A percentile compares a stretch with the other conserved stretches of the same genome.
Conservation (phyloP, 1,140 invertebrate species). For the Camponotus vicinus region DNA sequence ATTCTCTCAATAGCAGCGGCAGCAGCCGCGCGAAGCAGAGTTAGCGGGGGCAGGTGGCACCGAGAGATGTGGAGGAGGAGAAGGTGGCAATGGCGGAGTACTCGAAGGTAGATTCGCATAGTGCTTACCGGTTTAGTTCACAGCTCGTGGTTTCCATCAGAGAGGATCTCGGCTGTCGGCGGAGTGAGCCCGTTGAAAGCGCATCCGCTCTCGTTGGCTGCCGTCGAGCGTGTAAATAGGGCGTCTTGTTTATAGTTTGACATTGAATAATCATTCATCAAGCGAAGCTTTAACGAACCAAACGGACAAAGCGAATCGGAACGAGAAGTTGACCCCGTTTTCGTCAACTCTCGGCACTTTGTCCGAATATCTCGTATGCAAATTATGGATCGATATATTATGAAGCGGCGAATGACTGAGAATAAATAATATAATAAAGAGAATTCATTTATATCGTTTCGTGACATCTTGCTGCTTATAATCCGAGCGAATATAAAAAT, state of each 20-base stretch:
- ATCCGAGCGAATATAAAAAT: background rate
- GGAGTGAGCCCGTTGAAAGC: conserved; percentile 46
- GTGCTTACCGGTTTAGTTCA: conserved; percentile 67
- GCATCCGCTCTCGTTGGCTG: conserved; percentile 46
- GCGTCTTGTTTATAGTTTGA: conserved; percentile 61
- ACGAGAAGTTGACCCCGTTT: conserved; percentile 62
- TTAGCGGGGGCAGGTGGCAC: conserved; percentile 4
- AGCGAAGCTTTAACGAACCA: conserved; percentile 64
- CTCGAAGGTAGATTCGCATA: conserved; percentile 59
- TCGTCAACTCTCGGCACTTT: conserved; percentile 10
- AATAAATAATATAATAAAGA: background rate
- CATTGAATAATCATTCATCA: conserved; percentile 72
- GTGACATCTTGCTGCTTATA: background rate
- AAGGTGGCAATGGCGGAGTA: background rate
- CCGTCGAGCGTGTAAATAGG: conserved; percentile 46
- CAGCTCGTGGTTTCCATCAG: conserved; percentile 51
- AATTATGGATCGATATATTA: conserved; percentile 10
- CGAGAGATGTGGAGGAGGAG: background rate
- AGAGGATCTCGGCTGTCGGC: conserved; percentile 49
- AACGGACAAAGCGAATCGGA: conserved; percentile 57
- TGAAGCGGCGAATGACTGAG: background rate
- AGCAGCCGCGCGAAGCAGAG: conserved; percentile 21
- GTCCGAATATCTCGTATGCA: conserved; percentile 14
- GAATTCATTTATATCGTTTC: background rate
- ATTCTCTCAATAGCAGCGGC: conserved; percentile 55